Base-by-base conservation (phyloP, 1,140 invertebrate genomes). In the Drosophila triauraria region DNA sequence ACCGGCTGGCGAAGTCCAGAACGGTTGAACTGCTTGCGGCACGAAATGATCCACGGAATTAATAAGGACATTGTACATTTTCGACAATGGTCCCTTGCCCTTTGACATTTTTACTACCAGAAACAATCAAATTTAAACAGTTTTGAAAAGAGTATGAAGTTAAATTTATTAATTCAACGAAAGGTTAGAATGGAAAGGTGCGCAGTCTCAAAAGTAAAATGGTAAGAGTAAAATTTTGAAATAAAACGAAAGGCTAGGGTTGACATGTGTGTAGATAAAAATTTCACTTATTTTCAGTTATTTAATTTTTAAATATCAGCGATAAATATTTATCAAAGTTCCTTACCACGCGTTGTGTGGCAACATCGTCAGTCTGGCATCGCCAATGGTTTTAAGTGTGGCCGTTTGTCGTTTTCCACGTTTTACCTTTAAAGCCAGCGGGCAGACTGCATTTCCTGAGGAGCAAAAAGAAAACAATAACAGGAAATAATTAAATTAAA, bases 1-100 rank as follows among this genome's bases (percentile, higher is more conserved):
- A 85, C 82, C 83, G n/a, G 72, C 77, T 23, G 80, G 64, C 1
- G 84, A 40, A 12, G 74, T 43, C 84, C 85, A 87, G n/a, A 87
- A 4, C 13, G 85, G 85, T n/a, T 75, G 64, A 0, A 32, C 32
- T 48, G 17, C n/a, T 12, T 46, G 13, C 0, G 85, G 85, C 1
- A 87, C 84, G 0, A 75, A 2, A n/a, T 42, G 47, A 35, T 87
- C 84, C 7, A 71, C 54, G 2, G 50, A 30, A 27, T 17, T 44
- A 0, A 88, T 68, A 1, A 68, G 17, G 1, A 2, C 20, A 58
- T 80, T 84, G 15, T 87, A 87, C 0, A 88, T 3, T 40, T 67
- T 70, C 0, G 80, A 83, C 3, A 88, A 42, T 2, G 64, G 68
- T 43, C 80, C 80, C 1, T 15, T 43, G 3, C 57, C 67, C 35